These are phyloP conservation scores for Actinia tenebrosa DNA, from an alignment of 64 coral and sea anemone species.

Conservation along the genomic window DNA sequence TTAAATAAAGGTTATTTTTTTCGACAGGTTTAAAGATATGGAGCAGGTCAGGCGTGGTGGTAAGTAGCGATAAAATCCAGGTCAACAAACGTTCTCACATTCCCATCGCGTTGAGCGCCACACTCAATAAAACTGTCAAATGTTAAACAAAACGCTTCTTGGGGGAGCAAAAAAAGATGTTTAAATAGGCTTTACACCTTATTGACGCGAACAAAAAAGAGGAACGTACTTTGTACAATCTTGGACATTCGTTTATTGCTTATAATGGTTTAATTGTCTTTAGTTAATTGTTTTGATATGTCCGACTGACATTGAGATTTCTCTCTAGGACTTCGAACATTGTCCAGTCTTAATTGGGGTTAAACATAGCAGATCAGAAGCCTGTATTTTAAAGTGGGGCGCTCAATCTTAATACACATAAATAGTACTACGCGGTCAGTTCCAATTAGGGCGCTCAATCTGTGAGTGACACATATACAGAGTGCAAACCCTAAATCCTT, in stretches of 20 bases:
- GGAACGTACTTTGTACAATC: background rate
- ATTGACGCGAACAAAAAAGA: background rate
- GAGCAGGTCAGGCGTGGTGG: background rate
- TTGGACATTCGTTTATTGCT: background rate
- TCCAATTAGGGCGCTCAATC: too few species aligned
- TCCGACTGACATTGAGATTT: background rate
- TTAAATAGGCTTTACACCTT: slow-evolving; percentile 3
- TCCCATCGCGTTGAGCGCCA: background rate
- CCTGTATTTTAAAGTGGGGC: background rate
- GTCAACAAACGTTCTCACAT: background rate
- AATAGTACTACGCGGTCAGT: too few species aligned
- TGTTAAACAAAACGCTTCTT: background rate
- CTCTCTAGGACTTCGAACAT: background rate
- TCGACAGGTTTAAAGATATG: background rate
- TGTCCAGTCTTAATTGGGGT: background rate
- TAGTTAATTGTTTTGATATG: background rate
- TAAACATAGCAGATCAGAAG: background rate
- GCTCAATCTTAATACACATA: too few species aligned
- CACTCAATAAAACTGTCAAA: background rate
- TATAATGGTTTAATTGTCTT: background rate
- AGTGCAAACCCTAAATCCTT: too few species aligned
- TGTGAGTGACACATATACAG: too few species aligned
- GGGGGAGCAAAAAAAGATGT: background rate
- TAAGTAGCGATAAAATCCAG: background rate
- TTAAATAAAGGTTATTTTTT: background rate